These are phyloP conservation scores for Oligia strigilis DNA, from an alignment of 2,888 invertebrate species.

Conservation along the genomic window DNA sequence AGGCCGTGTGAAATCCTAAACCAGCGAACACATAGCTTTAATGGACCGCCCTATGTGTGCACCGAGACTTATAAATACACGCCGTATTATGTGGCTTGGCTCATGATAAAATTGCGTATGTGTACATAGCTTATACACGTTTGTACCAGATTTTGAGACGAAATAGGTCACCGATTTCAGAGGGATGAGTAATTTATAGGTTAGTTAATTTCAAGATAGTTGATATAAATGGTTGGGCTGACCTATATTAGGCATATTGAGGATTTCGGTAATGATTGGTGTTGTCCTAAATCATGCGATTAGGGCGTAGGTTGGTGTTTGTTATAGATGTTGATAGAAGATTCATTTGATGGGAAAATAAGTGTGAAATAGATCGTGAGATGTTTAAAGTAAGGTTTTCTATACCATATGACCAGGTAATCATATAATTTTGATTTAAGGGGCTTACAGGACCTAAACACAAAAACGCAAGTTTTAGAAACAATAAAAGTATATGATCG, in stretches of 20 bases:
- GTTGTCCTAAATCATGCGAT: constrained; percentile 18
- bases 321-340: background rate
- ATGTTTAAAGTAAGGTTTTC: background rate
- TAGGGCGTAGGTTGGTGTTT: background rate
- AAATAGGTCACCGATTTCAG: constrained; percentile 50
- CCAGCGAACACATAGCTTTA: constrained; percentile 61
- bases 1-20: constrained; percentile 67
- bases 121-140: constrained; percentile 13
- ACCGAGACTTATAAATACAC: constrained; percentile 62
- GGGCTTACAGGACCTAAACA: no score
- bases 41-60: constrained; percentile 64
- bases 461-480: no score
- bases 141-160: constrained; percentile 46
- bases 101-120: constrained; percentile 47
- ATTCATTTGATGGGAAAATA: background rate
- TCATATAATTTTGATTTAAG: no score
- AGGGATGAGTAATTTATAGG: constrained; percentile 43
- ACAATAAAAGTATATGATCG: no score
- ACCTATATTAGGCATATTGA: constrained; percentile 16
- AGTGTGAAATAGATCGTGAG: no score
- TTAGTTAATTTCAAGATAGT: constrained; percentile 42
- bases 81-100: constrained; percentile 47
- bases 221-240: constrained; percentile 38
- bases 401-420: background rate
- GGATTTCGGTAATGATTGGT: constrained; percentile 16